A percentile compares a stretch with the other conserved stretches of the same genome.
Evolutionary conservation across 2,113 vertebrate species (phyloP).

Genomic region (Psophia crepitans): DNA sequence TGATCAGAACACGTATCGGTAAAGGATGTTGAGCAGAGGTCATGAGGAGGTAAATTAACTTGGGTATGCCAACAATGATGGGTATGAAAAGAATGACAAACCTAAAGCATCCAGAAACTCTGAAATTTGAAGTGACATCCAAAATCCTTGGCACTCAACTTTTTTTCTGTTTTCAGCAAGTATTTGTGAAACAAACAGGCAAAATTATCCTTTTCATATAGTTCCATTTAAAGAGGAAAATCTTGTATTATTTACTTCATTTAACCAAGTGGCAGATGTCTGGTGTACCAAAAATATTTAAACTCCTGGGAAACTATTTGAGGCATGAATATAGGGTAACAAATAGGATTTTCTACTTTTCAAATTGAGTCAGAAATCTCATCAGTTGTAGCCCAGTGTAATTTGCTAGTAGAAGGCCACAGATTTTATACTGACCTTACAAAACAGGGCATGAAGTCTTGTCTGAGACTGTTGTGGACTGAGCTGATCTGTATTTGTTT

Average conservation of each 20-base stretch:
- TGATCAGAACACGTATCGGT: background rate
- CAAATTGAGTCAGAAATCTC: background rate
- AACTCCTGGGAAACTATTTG: background rate
- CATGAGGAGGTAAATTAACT: background rate
- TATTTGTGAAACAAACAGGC: background rate
- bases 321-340: background rate
- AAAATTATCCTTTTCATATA: background rate
- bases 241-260: background rate
- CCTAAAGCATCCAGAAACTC: background rate
- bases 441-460: background rate
- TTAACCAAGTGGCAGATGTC: background rate
- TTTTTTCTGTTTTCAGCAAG: background rate
- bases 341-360: background rate
- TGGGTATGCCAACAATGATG: background rate
- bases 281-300: background rate
- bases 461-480: background rate
- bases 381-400: background rate
- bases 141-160: background rate
- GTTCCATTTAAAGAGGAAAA: background rate
- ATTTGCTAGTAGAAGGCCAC: background rate
- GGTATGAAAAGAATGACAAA: background rate
- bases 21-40: background rate
- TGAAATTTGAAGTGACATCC: background rate
- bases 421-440: background rate
- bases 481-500: background rate